These are phyloP conservation scores for Actinia tenebrosa DNA, from an alignment of 64 coral and sea anemone species.

Conservation along the genomic window DNA sequence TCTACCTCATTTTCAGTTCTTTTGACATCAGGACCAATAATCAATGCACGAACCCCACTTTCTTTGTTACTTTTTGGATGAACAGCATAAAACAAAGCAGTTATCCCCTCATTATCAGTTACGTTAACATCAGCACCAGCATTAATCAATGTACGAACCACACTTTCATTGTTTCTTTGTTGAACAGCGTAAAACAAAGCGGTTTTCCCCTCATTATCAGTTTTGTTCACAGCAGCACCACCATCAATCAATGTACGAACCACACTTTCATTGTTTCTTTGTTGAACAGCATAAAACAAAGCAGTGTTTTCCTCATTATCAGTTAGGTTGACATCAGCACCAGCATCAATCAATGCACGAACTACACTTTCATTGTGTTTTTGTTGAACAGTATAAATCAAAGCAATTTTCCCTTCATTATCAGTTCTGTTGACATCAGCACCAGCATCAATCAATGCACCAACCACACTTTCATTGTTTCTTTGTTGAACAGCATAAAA, in stretches of 20 bases:
- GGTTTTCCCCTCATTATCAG: background rate
- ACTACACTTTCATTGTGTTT: background rate
- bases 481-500: background rate
- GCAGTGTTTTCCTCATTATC: background rate
- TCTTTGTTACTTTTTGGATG: too few species aligned
- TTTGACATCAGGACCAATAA: too few species aligned
- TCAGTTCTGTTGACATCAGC: background rate
- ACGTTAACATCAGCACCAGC: too few species aligned
- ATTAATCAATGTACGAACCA: too few species aligned
- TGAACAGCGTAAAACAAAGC: too few species aligned
- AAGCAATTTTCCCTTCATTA: background rate
- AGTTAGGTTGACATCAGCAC: background rate
- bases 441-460: background rate
- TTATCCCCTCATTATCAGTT: too few species aligned
- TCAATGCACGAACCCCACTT: too few species aligned
- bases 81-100: too few species aligned
- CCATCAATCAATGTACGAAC: background rate
- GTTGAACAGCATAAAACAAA: background rate
- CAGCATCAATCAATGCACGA: background rate
- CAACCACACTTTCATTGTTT: background rate
- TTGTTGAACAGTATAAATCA: background rate
- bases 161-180: too few species aligned
- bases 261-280: background rate
- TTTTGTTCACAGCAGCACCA: background rate
- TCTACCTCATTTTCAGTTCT: too few species aligned